Conservation (phyloP, 1,140 invertebrate species). For the Brachionus sp. region DNA sequence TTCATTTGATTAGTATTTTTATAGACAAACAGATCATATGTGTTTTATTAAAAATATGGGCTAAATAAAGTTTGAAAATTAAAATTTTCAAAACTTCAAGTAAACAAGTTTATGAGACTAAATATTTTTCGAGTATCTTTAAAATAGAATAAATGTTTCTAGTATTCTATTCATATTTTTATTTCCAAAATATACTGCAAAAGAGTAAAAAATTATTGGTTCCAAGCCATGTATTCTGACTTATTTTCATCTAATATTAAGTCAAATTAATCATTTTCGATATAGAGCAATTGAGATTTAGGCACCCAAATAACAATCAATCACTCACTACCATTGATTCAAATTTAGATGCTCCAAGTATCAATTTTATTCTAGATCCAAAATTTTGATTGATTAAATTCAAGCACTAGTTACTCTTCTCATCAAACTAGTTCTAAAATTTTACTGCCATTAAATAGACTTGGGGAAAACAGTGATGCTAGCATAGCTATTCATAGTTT, state of each 20-base stretch:
- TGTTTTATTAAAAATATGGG: conserved; percentile 24
- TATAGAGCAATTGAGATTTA: background rate
- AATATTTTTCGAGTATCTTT: conserved; percentile 4
- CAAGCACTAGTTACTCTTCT: background rate
- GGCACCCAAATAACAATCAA: background rate
- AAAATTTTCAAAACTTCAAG: background rate
- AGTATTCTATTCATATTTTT: background rate
- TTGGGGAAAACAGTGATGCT: no score
- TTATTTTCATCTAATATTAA: background rate
- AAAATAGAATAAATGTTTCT: background rate
- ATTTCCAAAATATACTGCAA: background rate
- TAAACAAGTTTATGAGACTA: background rate
- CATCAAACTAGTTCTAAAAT: background rate
- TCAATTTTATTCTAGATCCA: background rate
- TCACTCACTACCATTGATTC: background rate
- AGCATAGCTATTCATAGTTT: no score
- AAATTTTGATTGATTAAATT: background rate
- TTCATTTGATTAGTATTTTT: conserved; percentile 35
- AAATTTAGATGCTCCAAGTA: background rate
- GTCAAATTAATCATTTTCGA: background rate
- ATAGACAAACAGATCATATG: conserved; percentile 40
- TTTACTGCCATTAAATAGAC: background rate
- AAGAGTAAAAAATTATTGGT: background rate
- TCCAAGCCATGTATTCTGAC: background rate
- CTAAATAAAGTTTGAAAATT: conserved; percentile 24